A percentile compares a stretch with the other conserved stretches of the same genome.
Conservation (phyloP, 1,140 invertebrate genomes). For the Bacillus rossius region DNA sequence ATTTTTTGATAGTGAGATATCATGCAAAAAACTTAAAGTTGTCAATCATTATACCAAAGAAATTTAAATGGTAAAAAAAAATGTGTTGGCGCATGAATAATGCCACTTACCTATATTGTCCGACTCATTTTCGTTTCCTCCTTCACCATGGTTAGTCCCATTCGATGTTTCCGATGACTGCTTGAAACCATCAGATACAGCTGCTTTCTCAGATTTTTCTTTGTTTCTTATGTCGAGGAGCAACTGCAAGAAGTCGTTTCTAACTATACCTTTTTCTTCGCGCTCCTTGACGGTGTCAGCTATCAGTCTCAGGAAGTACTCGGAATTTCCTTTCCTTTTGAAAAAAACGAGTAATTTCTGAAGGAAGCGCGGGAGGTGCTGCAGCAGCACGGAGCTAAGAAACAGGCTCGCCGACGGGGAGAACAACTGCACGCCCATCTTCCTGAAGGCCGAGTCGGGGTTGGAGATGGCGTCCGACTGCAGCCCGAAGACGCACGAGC, state of each 20-base stretch:
- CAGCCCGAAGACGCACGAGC: conserved; percentile 50
- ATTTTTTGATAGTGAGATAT: too few species aligned
- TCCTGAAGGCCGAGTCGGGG: conserved; percentile 44
- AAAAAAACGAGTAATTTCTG: neutral
- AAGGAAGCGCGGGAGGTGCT: neutral
- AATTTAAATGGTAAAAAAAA: too few species aligned
- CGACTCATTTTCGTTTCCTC: too few species aligned
- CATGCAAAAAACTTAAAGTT: too few species aligned
- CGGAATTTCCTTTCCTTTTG: neutral
- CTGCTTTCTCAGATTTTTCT: neutral
- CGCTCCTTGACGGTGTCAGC: conserved; percentile 9
- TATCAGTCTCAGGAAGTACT: conserved; percentile 10
- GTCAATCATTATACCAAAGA: too few species aligned
- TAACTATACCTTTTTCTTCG: conserved; percentile 8
- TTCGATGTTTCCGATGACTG: too few species aligned
- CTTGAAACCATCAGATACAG: conserved; percentile 27
- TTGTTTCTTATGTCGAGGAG: conserved; percentile 14
- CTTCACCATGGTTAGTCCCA: too few species aligned
- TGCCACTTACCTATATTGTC: too few species aligned
- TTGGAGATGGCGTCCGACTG: conserved; percentile 46
- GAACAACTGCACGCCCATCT: conserved; percentile 39
- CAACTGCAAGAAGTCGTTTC: conserved; percentile 16
- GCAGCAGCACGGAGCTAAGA: neutral
- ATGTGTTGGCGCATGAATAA: too few species aligned
- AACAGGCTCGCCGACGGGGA: conserved; percentile 21